phyloP scores from a whole-genome alignment of 1,140 invertebrate genomes.

The Hypsibius dujardini region DNA sequence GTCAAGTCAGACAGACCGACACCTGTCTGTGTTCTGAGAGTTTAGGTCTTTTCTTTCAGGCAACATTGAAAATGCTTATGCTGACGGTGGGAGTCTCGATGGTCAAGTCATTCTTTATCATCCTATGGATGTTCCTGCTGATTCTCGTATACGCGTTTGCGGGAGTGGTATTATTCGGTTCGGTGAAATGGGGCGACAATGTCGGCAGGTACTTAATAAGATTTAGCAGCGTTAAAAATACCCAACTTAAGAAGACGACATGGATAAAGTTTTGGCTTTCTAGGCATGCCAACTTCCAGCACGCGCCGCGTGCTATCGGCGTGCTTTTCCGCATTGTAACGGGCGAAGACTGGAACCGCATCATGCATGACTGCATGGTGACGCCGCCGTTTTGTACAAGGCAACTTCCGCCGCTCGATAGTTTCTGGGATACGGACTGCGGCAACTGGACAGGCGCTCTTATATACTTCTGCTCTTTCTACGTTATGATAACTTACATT shows the following conservation, averaged over 20 bases:
- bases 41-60: slow-evolving; percentile 28
- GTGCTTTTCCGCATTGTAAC: slow-evolving; percentile 98
- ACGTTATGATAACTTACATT: slow-evolving; percentile 99
- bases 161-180: slow-evolving; percentile 94
- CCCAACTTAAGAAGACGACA: background rate
- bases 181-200: slow-evolving; percentile 95
- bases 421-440: slow-evolving; percentile 99
- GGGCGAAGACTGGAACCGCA: slow-evolving; percentile 99
- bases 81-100: slow-evolving; percentile 92
- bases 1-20: too few relatives aligned
- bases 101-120: slow-evolving; percentile 99
- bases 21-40: too few relatives aligned
- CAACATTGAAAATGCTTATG: slow-evolving; percentile 99
- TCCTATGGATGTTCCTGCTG: slow-evolving; percentile 96
- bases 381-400: slow-evolving; percentile 38
- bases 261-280: slow-evolving; percentile 19
- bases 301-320: slow-evolving; percentile 83
- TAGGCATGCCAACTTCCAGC: slow-evolving; percentile 80
- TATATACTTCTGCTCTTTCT: slow-evolving; percentile 97
- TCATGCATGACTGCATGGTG: slow-evolving; percentile 99
- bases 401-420: slow-evolving; percentile 51
- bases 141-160: slow-evolving; percentile 97
- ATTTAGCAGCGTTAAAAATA: slow-evolving; percentile 11
- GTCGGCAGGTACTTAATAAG: slow-evolving; percentile 57
- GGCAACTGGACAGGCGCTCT: slow-evolving; percentile 87